phyloP scores from a whole-genome alignment of 1,140 invertebrate species.

The Papilio aristodemus region DNA sequence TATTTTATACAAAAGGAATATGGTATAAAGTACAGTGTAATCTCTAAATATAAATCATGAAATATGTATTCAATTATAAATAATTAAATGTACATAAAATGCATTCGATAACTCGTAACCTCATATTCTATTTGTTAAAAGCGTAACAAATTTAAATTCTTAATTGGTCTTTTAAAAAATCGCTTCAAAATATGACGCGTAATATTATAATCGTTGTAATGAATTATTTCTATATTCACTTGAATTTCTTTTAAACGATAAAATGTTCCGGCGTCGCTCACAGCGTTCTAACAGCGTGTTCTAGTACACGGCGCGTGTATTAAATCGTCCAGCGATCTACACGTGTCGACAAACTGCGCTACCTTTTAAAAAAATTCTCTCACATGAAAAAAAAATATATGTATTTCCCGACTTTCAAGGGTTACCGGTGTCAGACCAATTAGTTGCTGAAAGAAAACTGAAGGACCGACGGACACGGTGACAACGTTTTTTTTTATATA shows the following conservation, averaged over 20 bases:
- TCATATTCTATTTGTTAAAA: conserved; percentile 7
- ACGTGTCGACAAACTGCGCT: conserved; percentile 54
- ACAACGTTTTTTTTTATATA: conserved; percentile 50
- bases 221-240: conserved; percentile 28
- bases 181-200: neutral
- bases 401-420: conserved; percentile 50
- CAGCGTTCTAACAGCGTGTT: conserved; percentile 24
- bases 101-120: conserved; percentile 1
- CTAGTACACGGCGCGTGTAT: conserved; percentile 33
- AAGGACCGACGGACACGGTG: conserved; percentile 60
- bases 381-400: conserved; percentile 57
- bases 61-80: neutral
- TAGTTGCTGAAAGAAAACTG: conserved; percentile 69
- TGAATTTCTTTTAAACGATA: conserved; percentile 24
- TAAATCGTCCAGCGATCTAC: conserved; percentile 50
- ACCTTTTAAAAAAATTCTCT: conserved; percentile 58
- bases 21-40: too few relatives aligned
- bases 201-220: conserved; percentile 28
- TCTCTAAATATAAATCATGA: too few relatives aligned
- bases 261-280: conserved; percentile 21
- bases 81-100: neutral
- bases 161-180: conserved; percentile 10
- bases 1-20: too few relatives aligned
- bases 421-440: conserved; percentile 72
- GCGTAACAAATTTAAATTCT: conserved; percentile 3